phyloP scores from a whole-genome alignment of 2,113 vertebrate genomes.

The Syrmaticus mikado region DNA sequence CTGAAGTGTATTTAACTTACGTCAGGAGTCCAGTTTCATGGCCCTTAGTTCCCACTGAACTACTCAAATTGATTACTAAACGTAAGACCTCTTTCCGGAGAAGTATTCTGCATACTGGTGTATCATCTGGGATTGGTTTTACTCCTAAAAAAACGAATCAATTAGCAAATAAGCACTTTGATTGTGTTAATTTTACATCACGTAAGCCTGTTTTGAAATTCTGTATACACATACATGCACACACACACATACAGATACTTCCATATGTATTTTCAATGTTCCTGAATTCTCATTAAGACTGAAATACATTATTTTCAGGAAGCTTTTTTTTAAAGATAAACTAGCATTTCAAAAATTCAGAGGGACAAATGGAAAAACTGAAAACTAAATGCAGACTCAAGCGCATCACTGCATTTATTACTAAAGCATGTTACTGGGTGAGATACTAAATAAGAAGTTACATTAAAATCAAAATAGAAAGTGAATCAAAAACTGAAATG shows the following conservation, averaged over 20 bases:
- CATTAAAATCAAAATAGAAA: neutral
- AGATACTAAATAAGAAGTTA: neutral
- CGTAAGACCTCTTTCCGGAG: slow-evolving; percentile 96
- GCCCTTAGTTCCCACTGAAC: slow-evolving; percentile 97
- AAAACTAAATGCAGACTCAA: neutral
- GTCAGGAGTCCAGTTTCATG: slow-evolving; percentile 97
- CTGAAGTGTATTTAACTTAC: slow-evolving; percentile 77
- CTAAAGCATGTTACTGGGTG: neutral
- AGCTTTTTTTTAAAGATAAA: neutral
- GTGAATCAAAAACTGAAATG: neutral
- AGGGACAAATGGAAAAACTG: neutral
- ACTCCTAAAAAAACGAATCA: slow-evolving; percentile 79
- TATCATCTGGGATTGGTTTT: slow-evolving; percentile 93
- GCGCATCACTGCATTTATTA: neutral
- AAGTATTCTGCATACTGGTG: slow-evolving; percentile 92
- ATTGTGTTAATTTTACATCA: accelerated
- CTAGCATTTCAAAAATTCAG: neutral
- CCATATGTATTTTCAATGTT: neutral
- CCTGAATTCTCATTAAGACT: neutral
- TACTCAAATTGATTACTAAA: slow-evolving; percentile 96
- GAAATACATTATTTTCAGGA: neutral
- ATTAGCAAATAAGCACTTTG: neutral
- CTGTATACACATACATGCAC: neutral
- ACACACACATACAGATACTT: accelerated
- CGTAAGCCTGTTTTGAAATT: accelerated